Conservation (phyloP, 2,888 invertebrate species). For the Calameuta idolon region DNA sequence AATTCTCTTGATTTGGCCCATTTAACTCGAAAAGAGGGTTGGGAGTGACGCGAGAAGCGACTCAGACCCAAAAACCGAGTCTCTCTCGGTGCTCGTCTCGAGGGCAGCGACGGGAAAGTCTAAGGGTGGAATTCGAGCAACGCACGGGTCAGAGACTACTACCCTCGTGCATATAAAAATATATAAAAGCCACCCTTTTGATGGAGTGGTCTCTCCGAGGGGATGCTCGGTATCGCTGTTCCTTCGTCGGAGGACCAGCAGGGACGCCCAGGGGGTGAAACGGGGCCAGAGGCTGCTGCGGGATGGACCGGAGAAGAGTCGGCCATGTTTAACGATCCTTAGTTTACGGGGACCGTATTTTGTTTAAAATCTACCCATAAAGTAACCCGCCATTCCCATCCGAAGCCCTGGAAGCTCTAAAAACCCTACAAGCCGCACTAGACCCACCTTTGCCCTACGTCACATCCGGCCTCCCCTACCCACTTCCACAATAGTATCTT, state of each 20-base stretch:
- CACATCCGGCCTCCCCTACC: not conserved
- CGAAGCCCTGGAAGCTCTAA: not conserved
- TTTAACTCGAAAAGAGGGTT: not conserved
- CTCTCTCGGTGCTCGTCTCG: not conserved
- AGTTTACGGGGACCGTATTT: constrained; percentile 57
- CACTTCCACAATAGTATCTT: not conserved
- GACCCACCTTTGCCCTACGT: not conserved
- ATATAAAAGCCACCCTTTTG: constrained; percentile 61
- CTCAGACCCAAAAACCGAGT: not conserved
- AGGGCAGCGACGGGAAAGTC: not conserved
- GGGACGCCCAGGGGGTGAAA: not conserved
- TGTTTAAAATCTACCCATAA: constrained; percentile 57
- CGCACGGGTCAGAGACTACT: not conserved
- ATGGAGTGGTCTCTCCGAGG: constrained; percentile 60
- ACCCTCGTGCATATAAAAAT: not conserved
- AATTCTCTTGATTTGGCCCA: not conserved
- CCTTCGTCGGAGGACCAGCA: constrained; percentile 51
- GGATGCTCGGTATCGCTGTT: constrained; percentile 46
- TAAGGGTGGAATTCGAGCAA: not conserved
- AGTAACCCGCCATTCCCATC: constrained; percentile 27
- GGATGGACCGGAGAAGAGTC: constrained; percentile 17
- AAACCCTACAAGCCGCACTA: not conserved
- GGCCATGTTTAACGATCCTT: constrained; percentile 53
- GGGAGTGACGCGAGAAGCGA: not conserved
- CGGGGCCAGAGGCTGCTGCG: not conserved